Conservation (phyloP, 2,888 invertebrate genomes). For the Branchinecta sandiegonensis region DNA sequence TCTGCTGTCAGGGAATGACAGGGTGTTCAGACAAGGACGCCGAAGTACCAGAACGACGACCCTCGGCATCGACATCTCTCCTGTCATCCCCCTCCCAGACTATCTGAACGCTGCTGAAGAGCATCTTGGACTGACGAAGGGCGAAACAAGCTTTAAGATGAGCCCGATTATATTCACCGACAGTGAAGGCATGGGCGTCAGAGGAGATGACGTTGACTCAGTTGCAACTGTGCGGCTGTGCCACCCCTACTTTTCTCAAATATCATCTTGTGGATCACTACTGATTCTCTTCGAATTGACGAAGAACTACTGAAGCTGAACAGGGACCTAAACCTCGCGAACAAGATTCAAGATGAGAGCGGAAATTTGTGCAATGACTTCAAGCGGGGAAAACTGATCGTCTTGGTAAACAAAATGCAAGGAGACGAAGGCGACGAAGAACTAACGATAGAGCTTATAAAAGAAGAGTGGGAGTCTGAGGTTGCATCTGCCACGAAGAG, state of each 20-base stretch:
- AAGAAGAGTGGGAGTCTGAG: conserved; percentile 11
- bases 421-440: background rate
- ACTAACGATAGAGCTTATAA: background rate
- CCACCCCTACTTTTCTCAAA: conserved; percentile 1
- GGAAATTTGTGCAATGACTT: background rate
- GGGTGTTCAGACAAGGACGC: background rate
- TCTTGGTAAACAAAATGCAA: conserved; percentile 1
- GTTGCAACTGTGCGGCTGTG: background rate
- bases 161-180: background rate
- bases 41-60: conserved; percentile 6
- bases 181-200: conserved; percentile 10
- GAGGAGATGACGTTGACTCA: background rate
- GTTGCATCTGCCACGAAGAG: background rate
- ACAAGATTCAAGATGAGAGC: background rate
- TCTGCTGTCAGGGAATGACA: background rate
- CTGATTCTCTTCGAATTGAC: background rate
- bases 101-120: too few relatives aligned
- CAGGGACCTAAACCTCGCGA: background rate
- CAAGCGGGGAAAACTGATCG: background rate
- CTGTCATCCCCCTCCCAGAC: background rate
- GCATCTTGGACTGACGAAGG: too few relatives aligned
- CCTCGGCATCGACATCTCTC: background rate
- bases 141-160: too few relatives aligned
- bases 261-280: background rate
- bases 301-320: background rate